These are phyloP conservation scores for Amyelois transitella DNA, from an alignment of 1,140 invertebrate genomes.

Conservation along the genomic window DNA sequence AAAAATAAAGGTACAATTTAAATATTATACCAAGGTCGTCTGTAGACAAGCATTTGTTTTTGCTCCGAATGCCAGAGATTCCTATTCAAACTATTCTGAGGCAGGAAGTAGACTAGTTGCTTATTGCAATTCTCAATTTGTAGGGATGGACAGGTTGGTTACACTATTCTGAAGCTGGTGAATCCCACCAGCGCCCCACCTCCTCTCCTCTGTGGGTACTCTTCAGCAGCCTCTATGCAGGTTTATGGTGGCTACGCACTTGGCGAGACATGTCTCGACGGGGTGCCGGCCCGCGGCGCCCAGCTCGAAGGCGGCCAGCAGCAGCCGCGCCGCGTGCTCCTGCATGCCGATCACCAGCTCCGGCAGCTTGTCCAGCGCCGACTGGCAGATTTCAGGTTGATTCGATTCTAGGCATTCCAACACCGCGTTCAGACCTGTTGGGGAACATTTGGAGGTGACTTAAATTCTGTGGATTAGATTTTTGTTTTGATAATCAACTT, in stretches of 20 bases:
- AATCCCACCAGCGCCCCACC: too few species aligned
- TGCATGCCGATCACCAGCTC: constrained; percentile 89
- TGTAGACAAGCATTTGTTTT: too few species aligned
- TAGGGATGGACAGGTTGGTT: too few species aligned
- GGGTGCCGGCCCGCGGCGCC: constrained; percentile 87
- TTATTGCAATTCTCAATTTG: too few species aligned
- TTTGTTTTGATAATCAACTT: neutral
- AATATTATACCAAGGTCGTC: too few species aligned
- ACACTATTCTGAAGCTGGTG: too few species aligned
- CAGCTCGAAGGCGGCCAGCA: constrained; percentile 88
- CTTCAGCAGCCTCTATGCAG: constrained; percentile 84
- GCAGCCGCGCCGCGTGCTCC: constrained; percentile 86
- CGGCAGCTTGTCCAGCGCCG: constrained; percentile 87
- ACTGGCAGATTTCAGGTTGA: constrained; percentile 85
- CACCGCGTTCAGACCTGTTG: constrained; percentile 79
- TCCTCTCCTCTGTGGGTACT: neutral
- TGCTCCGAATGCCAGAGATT: too few species aligned
- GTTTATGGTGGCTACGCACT: constrained; percentile 87
- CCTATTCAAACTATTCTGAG: too few species aligned
- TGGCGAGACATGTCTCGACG: constrained; percentile 84
- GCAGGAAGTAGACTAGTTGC: too few species aligned
- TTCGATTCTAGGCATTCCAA: constrained; percentile 86
- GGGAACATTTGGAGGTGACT: too few species aligned
- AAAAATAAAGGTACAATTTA: too few species aligned
- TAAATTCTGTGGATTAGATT: too few species aligned